These are phyloP conservation scores for Dreissena rostriformis DNA, from an alignment of 1,140 invertebrate species.

Conservation along the genomic window DNA sequence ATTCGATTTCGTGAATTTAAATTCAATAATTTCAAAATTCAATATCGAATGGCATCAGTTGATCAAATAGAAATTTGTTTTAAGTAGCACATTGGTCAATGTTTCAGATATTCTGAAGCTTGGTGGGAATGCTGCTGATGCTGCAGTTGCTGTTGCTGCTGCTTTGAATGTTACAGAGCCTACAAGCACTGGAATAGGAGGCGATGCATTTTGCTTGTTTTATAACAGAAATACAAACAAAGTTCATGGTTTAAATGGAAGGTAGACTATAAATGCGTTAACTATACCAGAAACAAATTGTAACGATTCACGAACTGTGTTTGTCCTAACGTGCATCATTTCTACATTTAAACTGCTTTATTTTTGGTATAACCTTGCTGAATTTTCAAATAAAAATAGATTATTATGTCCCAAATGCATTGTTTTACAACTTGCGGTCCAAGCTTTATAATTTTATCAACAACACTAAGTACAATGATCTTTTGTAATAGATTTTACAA, in stretches of 20 bases:
- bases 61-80: too few relatives aligned
- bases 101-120: constrained; percentile 77
- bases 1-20: too few relatives aligned
- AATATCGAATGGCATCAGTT: too few relatives aligned
- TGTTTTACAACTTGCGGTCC: not conserved
- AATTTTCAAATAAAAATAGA: not conserved
- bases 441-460: too few relatives aligned
- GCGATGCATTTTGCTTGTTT: constrained; percentile 81
- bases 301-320: too few relatives aligned
- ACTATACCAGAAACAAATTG: too few relatives aligned
- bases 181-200: constrained; percentile 81
- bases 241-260: constrained; percentile 77
- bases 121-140: constrained; percentile 83
- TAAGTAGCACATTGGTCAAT: too few relatives aligned
- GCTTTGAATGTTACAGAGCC: constrained; percentile 81
- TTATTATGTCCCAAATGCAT: not conserved
- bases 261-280: constrained; percentile 57
- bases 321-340: too few relatives aligned
- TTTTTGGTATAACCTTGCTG: not conserved
- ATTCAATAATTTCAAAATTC: too few relatives aligned
- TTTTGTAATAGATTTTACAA: too few relatives aligned
- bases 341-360: not conserved
- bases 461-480: too few relatives aligned
- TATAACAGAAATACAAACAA: constrained; percentile 75
- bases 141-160: constrained; percentile 81